Base-by-base conservation (phyloP, 2,113 vertebrate genomes). In the Riparia riparia region DNA sequence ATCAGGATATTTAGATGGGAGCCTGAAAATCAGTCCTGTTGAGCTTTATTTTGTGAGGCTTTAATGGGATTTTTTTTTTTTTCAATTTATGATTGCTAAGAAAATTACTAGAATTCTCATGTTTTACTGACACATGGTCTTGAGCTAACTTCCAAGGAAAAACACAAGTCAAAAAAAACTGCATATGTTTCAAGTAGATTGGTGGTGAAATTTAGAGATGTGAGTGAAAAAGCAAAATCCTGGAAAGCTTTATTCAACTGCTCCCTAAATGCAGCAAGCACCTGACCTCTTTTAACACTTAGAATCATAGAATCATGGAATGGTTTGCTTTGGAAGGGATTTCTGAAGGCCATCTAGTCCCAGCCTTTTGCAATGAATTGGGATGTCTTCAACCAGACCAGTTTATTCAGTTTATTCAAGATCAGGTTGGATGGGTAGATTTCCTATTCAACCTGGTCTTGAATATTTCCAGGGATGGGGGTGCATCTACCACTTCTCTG, bases 1-100 rank as follows among this genome's bases (percentile, higher is more conserved):
- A 58, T 45, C 32, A 51, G 53, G 70, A 82, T 93, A 87, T 85
- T 90, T 80, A 85, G 39, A 72, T 69, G 13, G 24, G 50, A 85
- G 34, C 9, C 79, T 91, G 66, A 73, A 93, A 88, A 26, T 65
- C 70, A 42, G 50, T 83, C 60, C 82, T 77, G 6, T 47, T 72
- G 31, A 90, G 66, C 50, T 72, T 94, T 77, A 65, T 79, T 95
- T 94, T 86, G 63, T 87, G 64, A 66, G 18, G 9, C 16, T 91
- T 70, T 47, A 81, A 3, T 49, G 49, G 15, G 13, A 42, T 47
- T 83, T 81, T 81, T 86, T 37, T 83, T 81, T 26, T 86, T 72
- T 51, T 13, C 34, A 17, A 10, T 60, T 78, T 82, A 61, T 89
- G 57, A 64, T 49, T 63, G 28, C 60, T 82, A 60, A 74, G 63